Evolutionary conservation across 2,888 invertebrate species (phyloP).

Genomic region (Chloroclysta siterata): DNA sequence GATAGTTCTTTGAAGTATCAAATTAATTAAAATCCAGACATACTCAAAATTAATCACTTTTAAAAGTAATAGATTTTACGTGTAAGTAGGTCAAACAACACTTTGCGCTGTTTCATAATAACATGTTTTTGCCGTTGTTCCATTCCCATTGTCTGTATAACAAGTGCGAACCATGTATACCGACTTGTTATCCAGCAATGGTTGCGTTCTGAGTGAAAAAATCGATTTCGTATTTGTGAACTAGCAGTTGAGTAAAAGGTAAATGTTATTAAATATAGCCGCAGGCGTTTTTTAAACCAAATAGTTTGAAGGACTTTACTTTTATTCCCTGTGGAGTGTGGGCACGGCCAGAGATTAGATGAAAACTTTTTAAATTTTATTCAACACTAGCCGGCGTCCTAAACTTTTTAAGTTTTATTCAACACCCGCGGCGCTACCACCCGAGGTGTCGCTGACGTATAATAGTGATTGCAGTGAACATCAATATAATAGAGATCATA

Average conservation of each 20-base stretch:
- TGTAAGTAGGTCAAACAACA: too few relatives aligned
- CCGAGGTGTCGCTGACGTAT: too few relatives aligned
- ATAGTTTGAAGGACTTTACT: constrained; percentile 1
- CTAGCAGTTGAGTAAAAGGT: neutral
- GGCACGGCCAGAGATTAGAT: neutral
- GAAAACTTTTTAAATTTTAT: neutral
- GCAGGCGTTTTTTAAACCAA: neutral
- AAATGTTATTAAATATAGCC: neutral
- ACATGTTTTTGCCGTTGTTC: neutral
- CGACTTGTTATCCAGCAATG: neutral
- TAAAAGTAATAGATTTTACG: too few relatives aligned
- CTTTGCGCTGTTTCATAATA: too few relatives aligned
- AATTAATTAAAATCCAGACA: too few relatives aligned
- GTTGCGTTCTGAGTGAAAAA: neutral
- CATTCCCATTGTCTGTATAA: neutral
- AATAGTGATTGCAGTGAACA: too few relatives aligned
- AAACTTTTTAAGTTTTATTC: too few relatives aligned
- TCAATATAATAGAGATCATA: too few relatives aligned
- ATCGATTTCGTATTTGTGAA: too few relatives aligned
- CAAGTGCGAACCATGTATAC: neutral
- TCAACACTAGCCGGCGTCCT: neutral
- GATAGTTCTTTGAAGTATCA: too few relatives aligned
- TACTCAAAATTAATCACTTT: too few relatives aligned
- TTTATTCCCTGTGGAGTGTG: neutral
- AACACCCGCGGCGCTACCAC: too few relatives aligned